Base-by-base conservation (phyloP, 2,888 invertebrate species). In the Trissoscelio sp. region DNA sequence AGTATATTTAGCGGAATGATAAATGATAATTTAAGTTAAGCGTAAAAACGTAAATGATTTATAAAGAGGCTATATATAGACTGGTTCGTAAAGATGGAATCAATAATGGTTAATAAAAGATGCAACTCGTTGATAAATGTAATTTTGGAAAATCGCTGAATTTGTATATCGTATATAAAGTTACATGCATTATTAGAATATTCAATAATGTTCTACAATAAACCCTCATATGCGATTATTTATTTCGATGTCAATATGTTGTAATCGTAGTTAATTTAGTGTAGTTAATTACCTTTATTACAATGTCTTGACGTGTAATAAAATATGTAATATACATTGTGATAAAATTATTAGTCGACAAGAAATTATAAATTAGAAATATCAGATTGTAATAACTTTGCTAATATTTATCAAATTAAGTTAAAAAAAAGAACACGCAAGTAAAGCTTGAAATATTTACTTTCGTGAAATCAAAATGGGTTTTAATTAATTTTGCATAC, bases 131-230 rank as follows among this genome's bases (percentile, higher is more conserved):
- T 48, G 48, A 22, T 48, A n/a, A 48, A 48, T 20, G 20, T 48
- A 11, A 48, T 48, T 9, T 22, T 9, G 22, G 11, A 22, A 22
- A 48, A 48, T 3, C 20, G 22, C n/a, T n/a, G 20, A 48, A 48
- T 20, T 18, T 22, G 31, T 53, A 37, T 22, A 11, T 20, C 28
- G 16, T 5, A 22, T 20, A 28, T 55, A 16, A 55, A n/a, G 11
- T 55, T 34, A 55, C 34, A 11, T 28, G 28, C 12, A 28, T 18
- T 53, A 31, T 57, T 34, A 16, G 57, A 37, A 58, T 58, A 58
- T 39, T 58, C 39, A 22, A 39, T 58, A 34, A 58, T 22, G 16
- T 3, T 22, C 20, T 39, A 12, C 42, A 58, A 39, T 58, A 58
- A 58, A 24, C 39, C 22, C 39, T 22, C 7, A 58, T 16, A 39